Evolutionary conservation across 2,888 invertebrate species (phyloP), one percentile per base, ranked within the genome.

Genomic region (Plusia festucae): DNA sequence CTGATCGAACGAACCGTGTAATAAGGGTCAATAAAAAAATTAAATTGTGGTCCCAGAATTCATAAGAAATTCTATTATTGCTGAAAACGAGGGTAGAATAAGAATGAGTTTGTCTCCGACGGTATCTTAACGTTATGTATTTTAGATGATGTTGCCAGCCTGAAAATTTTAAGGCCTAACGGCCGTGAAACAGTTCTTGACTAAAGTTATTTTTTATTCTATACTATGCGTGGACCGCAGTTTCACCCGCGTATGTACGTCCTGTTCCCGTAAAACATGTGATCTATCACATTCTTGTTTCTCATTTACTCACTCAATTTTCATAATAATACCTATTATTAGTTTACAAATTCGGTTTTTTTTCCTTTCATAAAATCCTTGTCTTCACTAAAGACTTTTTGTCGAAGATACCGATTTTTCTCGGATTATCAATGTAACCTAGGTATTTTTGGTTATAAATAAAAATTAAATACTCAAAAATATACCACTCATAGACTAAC

Each of bases 401-500:
- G n/a, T n/a, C n/a, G n/a, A n/a, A n/a, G n/a, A n/a, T n/a, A n/a
- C n/a, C n/a, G n/a, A n/a, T n/a, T n/a, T n/a, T n/a, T n/a, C n/a
- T n/a, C n/a, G n/a, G n/a, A n/a, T n/a, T n/a, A n/a, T n/a, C n/a
- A n/a, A n/a, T n/a, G n/a, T n/a, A n/a, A n/a, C n/a, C n/a, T n/a
- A n/a, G n/a, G n/a, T n/a, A n/a, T n/a, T n/a, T n/a, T n/a, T n/a
- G n/a, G n/a, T n/a, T n/a, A 62, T 56, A 52, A 49, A 46, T 18
- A 34, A 30, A 51, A 6, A 52, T 30, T 44, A 49, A 56, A 32
- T 8, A 53, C 44, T 54, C 63, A 70, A 59, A 68, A 59, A 49
- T 52, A 2, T 57, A 60, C 51, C 70, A 70, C 72, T 68, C 65
- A 63, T 22, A 76, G 51, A 56, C 62, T 68, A 70, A 70, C 70